Conservation (phyloP, 2,113 vertebrate genomes). For the Anseranas semipalmata region DNA sequence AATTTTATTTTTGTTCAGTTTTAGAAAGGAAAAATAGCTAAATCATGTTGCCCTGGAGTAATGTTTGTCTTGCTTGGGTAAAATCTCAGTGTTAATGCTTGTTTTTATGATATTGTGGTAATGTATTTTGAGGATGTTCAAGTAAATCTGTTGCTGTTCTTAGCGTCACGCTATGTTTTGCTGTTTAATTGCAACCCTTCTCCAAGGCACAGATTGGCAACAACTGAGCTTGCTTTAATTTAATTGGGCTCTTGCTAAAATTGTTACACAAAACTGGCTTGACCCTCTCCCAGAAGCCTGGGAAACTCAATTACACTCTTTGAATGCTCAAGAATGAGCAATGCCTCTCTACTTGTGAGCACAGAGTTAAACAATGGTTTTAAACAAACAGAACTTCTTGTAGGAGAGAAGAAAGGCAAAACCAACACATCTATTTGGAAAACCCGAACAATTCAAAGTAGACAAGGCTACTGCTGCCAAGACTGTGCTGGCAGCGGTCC, state of each 20-base stretch:
- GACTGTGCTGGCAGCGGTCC: constrained; percentile 17
- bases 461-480: constrained; percentile 38
- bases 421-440: constrained; percentile 27
- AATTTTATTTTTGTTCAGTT: not conserved
- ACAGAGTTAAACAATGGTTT: constrained; percentile 47
- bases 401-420: constrained; percentile 35
- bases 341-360: not conserved
- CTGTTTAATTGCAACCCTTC: constrained; percentile 47
- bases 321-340: constrained; percentile 49
- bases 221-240: constrained; percentile 28
- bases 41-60: not conserved
- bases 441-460: constrained; percentile 49
- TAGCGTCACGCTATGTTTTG: constrained; percentile 25
- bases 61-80: constrained; percentile 46
- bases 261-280: constrained; percentile 43
- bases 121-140: constrained; percentile 5
- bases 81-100: constrained; percentile 28
- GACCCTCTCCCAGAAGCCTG: constrained; percentile 58
- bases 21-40: not conserved
- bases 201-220: constrained; percentile 16
- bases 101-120: constrained; percentile 15
- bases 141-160: constrained; percentile 15
- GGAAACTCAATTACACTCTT: constrained; percentile 32
- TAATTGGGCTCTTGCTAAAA: constrained; percentile 44
- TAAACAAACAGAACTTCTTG: constrained; percentile 51